Evolutionary conservation across 37 sponge, comb jelly and placozoan genomes (phyloP).

Genomic region (Chondrosia reniformis): DNA sequence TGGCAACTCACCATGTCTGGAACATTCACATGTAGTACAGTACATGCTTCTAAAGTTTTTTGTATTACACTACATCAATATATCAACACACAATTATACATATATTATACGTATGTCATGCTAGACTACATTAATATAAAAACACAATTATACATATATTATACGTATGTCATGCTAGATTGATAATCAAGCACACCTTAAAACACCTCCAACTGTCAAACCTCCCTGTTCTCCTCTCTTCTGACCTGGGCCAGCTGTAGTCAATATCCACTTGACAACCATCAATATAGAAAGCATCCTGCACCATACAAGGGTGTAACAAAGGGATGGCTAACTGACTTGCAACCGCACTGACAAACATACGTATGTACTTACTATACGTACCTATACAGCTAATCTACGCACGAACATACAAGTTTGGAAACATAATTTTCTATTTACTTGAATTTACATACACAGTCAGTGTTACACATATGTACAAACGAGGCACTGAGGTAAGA

Average conservation of each 20-base stretch:
- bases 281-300: background rate
- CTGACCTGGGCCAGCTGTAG: constrained; percentile 46
- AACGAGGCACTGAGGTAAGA: background rate
- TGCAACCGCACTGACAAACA: background rate
- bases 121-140: background rate
- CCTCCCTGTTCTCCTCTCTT: background rate
- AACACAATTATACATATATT: background rate
- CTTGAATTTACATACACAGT: constrained; percentile 3
- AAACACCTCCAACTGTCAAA: constrained; percentile 68
- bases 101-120: background rate
- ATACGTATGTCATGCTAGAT: background rate
- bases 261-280: constrained; percentile 40
- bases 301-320: background rate
- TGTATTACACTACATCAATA: constrained; percentile 67
- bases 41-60: constrained; percentile 54
- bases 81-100: background rate
- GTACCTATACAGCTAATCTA: background rate
- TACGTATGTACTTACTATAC: constrained; percentile 2
- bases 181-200: constrained; percentile 28
- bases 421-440: background rate
- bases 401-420: background rate
- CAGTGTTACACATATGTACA: background rate
- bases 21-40: constrained; percentile 68
- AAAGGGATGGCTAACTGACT: background rate
- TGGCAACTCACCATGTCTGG: constrained; percentile 50